Evolutionary conservation across 2,113 vertebrate species (phyloP).

Genomic region (Peromyscus maniculatus): DNA sequence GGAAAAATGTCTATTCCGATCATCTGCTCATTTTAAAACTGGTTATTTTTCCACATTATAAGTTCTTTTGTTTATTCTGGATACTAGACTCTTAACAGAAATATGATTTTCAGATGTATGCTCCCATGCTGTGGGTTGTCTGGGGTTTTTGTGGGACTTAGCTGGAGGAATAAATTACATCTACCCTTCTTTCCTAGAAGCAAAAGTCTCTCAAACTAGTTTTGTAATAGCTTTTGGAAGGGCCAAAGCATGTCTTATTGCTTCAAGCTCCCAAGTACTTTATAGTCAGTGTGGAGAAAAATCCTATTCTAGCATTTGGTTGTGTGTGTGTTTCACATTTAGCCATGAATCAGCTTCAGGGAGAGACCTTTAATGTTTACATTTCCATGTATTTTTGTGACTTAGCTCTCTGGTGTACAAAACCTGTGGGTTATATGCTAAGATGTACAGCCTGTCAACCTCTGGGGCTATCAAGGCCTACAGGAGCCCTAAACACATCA

Average conservation of each 20-base stretch:
- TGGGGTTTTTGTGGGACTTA: conserved; percentile 15
- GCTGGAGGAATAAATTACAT: conserved; percentile 3
- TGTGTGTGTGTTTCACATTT: conserved; percentile 59
- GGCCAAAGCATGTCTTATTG: background rate
- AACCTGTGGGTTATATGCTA: background rate
- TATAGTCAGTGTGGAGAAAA: conserved; percentile 62
- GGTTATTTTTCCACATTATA: conserved; percentile 56
- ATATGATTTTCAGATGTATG: conserved; percentile 50
- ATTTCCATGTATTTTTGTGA: conserved; percentile 47
- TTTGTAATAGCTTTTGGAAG: conserved; percentile 51
- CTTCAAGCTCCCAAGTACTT: conserved; percentile 54
- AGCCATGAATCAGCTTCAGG: conserved; percentile 43
- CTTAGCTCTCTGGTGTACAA: background rate
- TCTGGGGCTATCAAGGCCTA: background rate
- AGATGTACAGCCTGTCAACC: background rate
- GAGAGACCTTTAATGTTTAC: background rate
- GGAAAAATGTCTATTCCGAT: conserved; percentile 44
- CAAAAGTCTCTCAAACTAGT: conserved; percentile 19
- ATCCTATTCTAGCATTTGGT: conserved; percentile 30
- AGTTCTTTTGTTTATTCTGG: conserved; percentile 54
- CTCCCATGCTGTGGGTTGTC: background rate
- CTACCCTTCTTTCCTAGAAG: conserved; percentile 47
- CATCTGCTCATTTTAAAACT: conserved; percentile 42
- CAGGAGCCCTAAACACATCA: background rate
- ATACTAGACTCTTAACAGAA: conserved; percentile 58